Evolutionary conservation across 2,888 invertebrate genomes (phyloP).

Genomic region (Halictus ligatus): DNA sequence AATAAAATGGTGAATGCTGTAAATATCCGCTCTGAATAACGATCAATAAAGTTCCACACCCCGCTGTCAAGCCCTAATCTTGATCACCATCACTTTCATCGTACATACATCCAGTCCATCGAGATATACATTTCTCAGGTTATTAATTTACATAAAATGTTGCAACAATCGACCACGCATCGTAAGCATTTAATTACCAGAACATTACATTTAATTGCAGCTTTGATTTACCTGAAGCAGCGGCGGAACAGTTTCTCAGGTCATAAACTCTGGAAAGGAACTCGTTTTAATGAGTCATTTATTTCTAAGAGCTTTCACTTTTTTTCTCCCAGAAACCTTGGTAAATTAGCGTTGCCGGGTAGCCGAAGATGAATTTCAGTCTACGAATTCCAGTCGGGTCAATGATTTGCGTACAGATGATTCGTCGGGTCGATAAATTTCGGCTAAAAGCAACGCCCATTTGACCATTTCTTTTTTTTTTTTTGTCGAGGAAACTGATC

Average conservation of each 20-base stretch:
- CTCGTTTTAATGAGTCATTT: conserved; percentile 49
- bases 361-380: conserved; percentile 51
- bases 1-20: background rate
- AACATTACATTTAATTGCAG: background rate
- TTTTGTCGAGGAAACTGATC: conserved; percentile 47
- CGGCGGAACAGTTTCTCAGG: conserved; percentile 1
- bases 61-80: background rate
- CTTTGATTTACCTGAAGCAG: background rate
- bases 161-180: background rate
- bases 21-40: background rate
- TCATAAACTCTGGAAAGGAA: conserved; percentile 39
- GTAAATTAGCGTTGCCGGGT: conserved; percentile 31
- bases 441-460: conserved; percentile 58
- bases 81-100: background rate
- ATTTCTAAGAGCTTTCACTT: conserved; percentile 32
- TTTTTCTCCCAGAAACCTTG: conserved; percentile 9
- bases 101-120: background rate
- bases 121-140: background rate
- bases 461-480: conserved; percentile 17
- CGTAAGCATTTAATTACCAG: background rate
- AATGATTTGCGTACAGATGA: conserved; percentile 53
- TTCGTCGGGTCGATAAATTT: conserved; percentile 65
- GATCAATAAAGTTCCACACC: background rate
- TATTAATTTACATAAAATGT: background rate
- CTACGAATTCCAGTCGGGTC: conserved; percentile 17